A percentile compares a stretch with the other conserved stretches of the same genome.
These are phyloP conservation scores for Drosophila nigrodunni DNA, from an alignment of 1,140 invertebrate genomes.

Conservation along the genomic window DNA sequence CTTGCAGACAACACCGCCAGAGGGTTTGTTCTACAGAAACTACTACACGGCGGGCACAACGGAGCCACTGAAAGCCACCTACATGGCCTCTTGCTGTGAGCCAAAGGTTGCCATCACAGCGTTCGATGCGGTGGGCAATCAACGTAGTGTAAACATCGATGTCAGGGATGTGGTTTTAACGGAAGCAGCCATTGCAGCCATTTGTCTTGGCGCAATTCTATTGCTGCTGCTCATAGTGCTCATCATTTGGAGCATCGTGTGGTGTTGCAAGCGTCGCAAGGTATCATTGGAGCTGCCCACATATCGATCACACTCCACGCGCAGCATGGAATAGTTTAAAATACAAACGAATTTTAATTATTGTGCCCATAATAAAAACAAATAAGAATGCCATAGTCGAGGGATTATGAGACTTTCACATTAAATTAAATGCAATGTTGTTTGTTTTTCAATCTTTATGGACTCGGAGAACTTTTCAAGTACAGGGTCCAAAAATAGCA, in stretches of 20 bases:
- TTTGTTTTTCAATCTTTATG: no score
- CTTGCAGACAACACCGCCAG: conserved; percentile 85
- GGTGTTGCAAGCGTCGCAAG: conserved; percentile 86
- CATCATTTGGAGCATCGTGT: conserved; percentile 85
- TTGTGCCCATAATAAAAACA: conserved; percentile 5
- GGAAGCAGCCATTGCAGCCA: conserved; percentile 86
- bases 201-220: conserved; percentile 85
- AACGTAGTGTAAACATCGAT: conserved; percentile 86
- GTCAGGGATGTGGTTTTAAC: conserved; percentile 84
- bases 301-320: conserved; percentile 84
- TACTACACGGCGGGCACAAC: conserved; percentile 87
- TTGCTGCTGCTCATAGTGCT: conserved; percentile 85
- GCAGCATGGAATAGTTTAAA: conserved; percentile 75
- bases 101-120: conserved; percentile 86
- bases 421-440: not conserved
- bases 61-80: conserved; percentile 86
- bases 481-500: conserved; percentile 32
- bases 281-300: conserved; percentile 86
- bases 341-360: conserved; percentile 13
- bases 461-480: no score
- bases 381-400: not conserved
- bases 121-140: conserved; percentile 87
- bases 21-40: conserved; percentile 84
- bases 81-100: conserved; percentile 87
- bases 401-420: not conserved